phyloP scores from a whole-genome alignment of 1,140 invertebrate genomes.

The Holcopasites calliopsidis region DNA sequence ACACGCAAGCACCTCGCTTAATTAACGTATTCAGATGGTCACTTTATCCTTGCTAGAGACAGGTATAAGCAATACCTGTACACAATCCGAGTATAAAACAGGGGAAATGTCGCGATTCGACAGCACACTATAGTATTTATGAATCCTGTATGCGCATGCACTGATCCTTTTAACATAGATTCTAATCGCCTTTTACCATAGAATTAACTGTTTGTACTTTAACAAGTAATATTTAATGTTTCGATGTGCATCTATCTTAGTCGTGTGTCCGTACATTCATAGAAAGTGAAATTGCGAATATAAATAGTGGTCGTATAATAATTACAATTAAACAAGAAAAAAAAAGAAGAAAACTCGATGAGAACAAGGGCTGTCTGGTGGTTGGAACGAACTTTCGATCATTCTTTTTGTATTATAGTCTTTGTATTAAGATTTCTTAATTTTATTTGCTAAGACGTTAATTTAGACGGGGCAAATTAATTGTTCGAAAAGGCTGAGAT shows the following conservation, averaged over 20 bases:
- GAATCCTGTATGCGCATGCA: conserved; percentile 45
- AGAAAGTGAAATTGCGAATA: conserved; percentile 8
- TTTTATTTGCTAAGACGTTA: conserved; percentile 29
- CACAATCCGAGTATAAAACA: conserved; percentile 18
- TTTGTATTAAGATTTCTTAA: conserved; percentile 25
- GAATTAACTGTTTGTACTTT: conserved; percentile 60
- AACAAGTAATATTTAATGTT: conserved; percentile 67
- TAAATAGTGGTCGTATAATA: neutral
- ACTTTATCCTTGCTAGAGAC: conserved; percentile 11
- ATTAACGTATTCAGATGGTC: conserved; percentile 39
- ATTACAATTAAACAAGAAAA: conserved; percentile 4
- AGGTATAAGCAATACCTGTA: conserved; percentile 19
- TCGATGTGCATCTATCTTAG: conserved; percentile 62
- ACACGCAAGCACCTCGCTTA: conserved; percentile 25
- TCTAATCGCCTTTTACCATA: too few relatives aligned
- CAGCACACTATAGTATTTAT: conserved; percentile 37
- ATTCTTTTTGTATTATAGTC: neutral
- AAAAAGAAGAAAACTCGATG: neutral
- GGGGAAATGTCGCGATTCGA: neutral
- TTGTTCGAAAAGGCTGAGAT: conserved; percentile 9
- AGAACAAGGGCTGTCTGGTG: conserved; percentile 43
- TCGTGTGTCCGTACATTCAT: conserved; percentile 41
- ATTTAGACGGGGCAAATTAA: conserved; percentile 16
- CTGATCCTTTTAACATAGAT: conserved; percentile 51
- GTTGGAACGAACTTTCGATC: conserved; percentile 60